These are phyloP conservation scores for Sinosuthora webbiana DNA, from an alignment of 2,113 vertebrate genomes.

Conservation along the genomic window DNA sequence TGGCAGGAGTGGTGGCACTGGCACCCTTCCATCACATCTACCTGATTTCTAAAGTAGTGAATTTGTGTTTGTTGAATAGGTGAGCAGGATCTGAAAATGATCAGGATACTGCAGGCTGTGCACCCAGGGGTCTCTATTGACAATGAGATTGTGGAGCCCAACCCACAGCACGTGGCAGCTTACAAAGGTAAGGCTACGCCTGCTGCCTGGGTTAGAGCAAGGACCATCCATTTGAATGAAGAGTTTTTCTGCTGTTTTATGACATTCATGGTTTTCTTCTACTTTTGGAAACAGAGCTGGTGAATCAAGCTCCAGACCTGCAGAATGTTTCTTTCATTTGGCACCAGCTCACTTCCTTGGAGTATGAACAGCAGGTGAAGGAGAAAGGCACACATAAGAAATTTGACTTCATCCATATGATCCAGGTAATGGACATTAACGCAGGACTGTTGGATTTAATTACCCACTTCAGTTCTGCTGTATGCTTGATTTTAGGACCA, in stretches of 20 bases:
- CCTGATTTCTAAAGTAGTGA: background rate
- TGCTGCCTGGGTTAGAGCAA: background rate
- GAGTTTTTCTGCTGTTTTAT: background rate
- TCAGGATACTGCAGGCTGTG: conserved; percentile 73
- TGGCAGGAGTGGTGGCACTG: accelerated
- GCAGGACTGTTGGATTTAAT: background rate
- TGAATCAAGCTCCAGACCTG: conserved; percentile 45
- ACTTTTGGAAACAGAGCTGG: conserved; percentile 30
- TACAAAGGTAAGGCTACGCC: conserved; percentile 73
- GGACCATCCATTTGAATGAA: accelerated
- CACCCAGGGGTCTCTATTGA: conserved; percentile 75
- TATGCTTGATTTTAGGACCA: background rate
- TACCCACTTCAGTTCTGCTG: background rate
- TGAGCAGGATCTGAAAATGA: conserved; percentile 82
- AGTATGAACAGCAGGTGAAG: conserved; percentile 52
- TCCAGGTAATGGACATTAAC: conserved; percentile 48
- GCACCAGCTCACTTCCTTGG: conserved; percentile 56
- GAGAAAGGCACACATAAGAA: conserved; percentile 40
- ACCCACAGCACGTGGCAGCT: conserved; percentile 75
- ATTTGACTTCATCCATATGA: conserved; percentile 70
- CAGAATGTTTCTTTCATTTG: conserved; percentile 61
- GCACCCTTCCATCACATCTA: background rate
- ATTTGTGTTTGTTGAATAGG: conserved; percentile 62
- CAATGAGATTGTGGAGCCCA: conserved; percentile 84
- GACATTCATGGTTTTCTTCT: background rate